phyloP scores from a whole-genome alignment of 2,113 vertebrate genomes.

The Neofelis nebulosa region DNA sequence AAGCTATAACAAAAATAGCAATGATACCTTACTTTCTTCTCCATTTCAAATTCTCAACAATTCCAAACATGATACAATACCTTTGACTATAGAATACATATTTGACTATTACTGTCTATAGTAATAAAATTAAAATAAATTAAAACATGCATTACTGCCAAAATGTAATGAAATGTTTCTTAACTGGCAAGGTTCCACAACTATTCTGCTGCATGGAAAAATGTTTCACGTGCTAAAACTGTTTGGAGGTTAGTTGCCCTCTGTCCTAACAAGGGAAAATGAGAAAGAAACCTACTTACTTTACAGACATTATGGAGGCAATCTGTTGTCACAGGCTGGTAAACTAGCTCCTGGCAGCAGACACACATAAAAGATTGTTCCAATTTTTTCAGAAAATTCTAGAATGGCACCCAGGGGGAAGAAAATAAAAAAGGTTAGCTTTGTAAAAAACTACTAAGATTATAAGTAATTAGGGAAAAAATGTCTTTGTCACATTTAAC shows the following conservation, averaged over 20 bases:
- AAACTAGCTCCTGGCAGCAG: conserved; percentile 98
- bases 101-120: background rate
- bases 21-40: background rate
- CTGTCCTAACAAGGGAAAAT: background rate
- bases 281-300: conserved; percentile 84
- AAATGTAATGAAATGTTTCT: conserved; percentile 4
- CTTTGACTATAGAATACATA: background rate
- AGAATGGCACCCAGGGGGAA: conserved; percentile 53
- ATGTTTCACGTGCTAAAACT: background rate
- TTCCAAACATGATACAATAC: background rate
- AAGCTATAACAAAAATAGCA: background rate
- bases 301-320: conserved; percentile 99
- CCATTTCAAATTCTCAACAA: background rate
- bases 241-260: background rate
- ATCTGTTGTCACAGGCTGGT: conserved; percentile 96
- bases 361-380: conserved; percentile 99
- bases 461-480: background rate
- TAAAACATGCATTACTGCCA: background rate
- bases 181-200: background rate
- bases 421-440: conserved; percentile 64
- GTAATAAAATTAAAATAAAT: background rate
- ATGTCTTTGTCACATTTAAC: background rate
- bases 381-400: conserved; percentile 98
- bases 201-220: background rate
- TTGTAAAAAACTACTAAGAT: conserved; percentile 51